Percentiles rank a stretch among this genome's conserved stretches.
Conservation (phyloP, 2,888 invertebrate genomes). For the Pseudococcus jackbeardsleyi region DNA sequence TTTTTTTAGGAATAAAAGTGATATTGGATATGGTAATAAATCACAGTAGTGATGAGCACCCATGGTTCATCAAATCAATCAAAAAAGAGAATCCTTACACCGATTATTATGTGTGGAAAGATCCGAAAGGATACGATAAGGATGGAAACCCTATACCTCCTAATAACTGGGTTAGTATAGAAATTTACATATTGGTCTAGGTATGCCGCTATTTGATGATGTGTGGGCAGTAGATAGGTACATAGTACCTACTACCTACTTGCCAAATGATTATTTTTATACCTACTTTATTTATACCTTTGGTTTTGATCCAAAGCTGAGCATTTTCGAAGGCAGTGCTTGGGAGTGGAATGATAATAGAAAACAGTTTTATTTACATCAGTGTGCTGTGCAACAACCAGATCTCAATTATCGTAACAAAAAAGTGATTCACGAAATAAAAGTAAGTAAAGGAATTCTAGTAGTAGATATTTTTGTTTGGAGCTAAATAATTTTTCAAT, state of each 20-base stretch:
- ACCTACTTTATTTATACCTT: too few relatives aligned
- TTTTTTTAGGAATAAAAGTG: conserved; percentile 67
- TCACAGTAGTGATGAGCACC: conserved; percentile 71
- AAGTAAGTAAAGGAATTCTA: too few relatives aligned
- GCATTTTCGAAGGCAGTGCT: conserved; percentile 74
- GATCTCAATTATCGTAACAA: conserved; percentile 77
- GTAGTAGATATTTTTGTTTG: too few relatives aligned
- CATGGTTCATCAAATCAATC: conserved; percentile 72
- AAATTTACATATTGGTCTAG: too few relatives aligned
- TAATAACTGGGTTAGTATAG: conserved; percentile 68
- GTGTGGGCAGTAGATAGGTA: too few relatives aligned
- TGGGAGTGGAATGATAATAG: conserved; percentile 81
- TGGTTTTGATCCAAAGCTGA: conserved; percentile 56
- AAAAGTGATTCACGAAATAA: background rate
- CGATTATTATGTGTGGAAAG: conserved; percentile 73
- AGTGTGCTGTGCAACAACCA: conserved; percentile 81
- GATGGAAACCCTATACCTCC: conserved; percentile 68
- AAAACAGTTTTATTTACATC: conserved; percentile 84
- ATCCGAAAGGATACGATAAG: conserved; percentile 67
- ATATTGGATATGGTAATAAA: conserved; percentile 69
- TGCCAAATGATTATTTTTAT: too few relatives aligned
- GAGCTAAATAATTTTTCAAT: too few relatives aligned
- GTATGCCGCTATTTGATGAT: too few relatives aligned
- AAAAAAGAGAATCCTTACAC: conserved; percentile 69
- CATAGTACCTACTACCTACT: too few relatives aligned